Percentiles rank a stretch among this genome's conserved stretches.
Evolutionary conservation across 2,797 vertebrate species (phyloP).

Genomic region (Neostethus bicornis): DNA sequence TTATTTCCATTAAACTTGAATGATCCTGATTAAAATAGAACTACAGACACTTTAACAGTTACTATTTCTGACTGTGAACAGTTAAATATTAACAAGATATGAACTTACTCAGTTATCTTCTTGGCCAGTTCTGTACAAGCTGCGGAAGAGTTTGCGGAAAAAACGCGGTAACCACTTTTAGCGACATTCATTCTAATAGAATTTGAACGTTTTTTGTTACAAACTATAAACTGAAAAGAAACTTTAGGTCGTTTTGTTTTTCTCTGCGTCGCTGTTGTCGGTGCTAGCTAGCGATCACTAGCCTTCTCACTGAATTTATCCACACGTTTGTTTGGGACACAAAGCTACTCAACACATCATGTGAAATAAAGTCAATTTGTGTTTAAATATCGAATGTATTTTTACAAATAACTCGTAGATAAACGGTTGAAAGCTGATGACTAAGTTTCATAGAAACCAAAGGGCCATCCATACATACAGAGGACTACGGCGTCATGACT

Average conservation of each 20-base stretch:
- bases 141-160: conserved; percentile 93
- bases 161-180: conserved; percentile 93
- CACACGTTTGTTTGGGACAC: too few relatives aligned
- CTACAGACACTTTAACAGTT: too few relatives aligned
- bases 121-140: conserved; percentile 96
- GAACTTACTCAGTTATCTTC: conserved; percentile 92
- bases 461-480: neutral
- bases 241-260: conserved; percentile 1
- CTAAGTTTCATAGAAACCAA: conserved; percentile 10
- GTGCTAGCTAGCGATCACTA: conserved; percentile 17
- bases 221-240: neutral
- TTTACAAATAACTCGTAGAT: too few relatives aligned
- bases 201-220: neutral
- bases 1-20: too few relatives aligned
- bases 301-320: conserved; percentile 1
- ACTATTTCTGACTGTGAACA: neutral
- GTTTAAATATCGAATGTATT: neutral
- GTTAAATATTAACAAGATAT: conserved; percentile 14
- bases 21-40: too few relatives aligned
- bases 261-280: conserved; percentile 23
- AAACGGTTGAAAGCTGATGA: neutral
- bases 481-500: conserved; percentile 2
- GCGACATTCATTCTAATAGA: conserved; percentile 88
- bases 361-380: too few relatives aligned
- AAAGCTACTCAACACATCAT: neutral